Percentiles rank a stretch among this genome's conserved stretches.
These are phyloP conservation scores for Ptilodon capucinus DNA, from an alignment of 2,888 invertebrate species.

Conservation along the genomic window DNA sequence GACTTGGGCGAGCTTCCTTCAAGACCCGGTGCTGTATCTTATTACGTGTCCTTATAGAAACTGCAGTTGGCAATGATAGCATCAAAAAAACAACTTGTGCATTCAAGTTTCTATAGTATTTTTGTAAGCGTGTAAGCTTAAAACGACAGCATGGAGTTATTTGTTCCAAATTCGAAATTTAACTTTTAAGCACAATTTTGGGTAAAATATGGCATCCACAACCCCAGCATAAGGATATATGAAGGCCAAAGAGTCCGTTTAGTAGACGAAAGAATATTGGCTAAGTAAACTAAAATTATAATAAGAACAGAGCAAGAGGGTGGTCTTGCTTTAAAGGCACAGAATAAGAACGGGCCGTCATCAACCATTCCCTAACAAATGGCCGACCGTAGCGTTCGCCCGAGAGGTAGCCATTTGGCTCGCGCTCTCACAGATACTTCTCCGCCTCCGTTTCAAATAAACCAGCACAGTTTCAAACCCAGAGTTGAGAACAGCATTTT, in stretches of 20 bases:
- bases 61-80: conserved; percentile 21
- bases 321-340: conserved; percentile 35
- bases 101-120: too few species aligned
- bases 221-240: too few species aligned
- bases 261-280: too few species aligned
- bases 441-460: conserved; percentile 72
- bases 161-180: too few species aligned
- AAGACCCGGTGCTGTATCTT: conserved; percentile 57
- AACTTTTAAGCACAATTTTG: too few species aligned
- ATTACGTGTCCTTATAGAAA: conserved; percentile 58
- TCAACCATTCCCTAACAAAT: conserved; percentile 66
- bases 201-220: too few species aligned
- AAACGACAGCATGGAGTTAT: too few species aligned
- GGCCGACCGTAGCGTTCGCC: conserved; percentile 67
- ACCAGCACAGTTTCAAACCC: conserved; percentile 68
- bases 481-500: conserved; percentile 72
- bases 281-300: background rate
- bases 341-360: conserved; percentile 43
- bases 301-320: background rate
- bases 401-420: conserved; percentile 75
- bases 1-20: conserved; percentile 74
- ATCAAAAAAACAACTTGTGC: background rate
- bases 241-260: too few species aligned
- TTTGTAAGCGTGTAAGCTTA: too few species aligned
- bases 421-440: conserved; percentile 62